Conservation (phyloP, 2,888 invertebrate genomes). For the Abscondita cerata region DNA sequence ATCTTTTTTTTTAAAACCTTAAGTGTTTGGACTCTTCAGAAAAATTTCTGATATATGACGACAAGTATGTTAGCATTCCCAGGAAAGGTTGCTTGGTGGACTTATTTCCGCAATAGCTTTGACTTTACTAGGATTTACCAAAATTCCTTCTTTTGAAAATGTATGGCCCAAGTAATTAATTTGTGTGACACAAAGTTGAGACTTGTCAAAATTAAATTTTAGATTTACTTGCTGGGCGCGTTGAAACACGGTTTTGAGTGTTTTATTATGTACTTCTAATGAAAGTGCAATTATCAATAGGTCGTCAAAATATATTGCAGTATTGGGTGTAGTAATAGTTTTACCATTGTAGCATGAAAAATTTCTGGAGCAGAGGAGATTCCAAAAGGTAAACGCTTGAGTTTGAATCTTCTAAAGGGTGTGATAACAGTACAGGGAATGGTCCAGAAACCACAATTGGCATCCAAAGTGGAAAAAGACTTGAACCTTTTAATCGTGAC, state of each 20-base stretch:
- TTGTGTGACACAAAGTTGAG: not conserved
- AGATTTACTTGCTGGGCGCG: not conserved
- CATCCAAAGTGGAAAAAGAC: not conserved
- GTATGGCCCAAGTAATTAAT: not conserved
- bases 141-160: not conserved
- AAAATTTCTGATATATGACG: not conserved
- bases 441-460: not conserved
- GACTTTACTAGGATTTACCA: not conserved
- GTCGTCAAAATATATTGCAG: slow-evolving; percentile 3
- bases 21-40: not conserved
- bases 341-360: not conserved
- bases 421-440: slow-evolving; percentile 6
- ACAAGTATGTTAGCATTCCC: not conserved
- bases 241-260: not conserved
- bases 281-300: not conserved
- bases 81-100: not conserved
- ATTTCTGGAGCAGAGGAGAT: not conserved
- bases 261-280: slow-evolving; percentile 10
- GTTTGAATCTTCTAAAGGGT: not conserved
- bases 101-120: slow-evolving; percentile 1
- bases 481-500: slow-evolving; percentile 5
- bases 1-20: slow-evolving; percentile 1
- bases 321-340: not conserved
- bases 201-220: too few species aligned
- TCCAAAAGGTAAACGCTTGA: too few species aligned